Percentiles rank a stretch among this genome's conserved stretches.
phyloP scores from a whole-genome alignment of 2,797 vertebrate species.

The Ctenopoma kingsleyae region DNA sequence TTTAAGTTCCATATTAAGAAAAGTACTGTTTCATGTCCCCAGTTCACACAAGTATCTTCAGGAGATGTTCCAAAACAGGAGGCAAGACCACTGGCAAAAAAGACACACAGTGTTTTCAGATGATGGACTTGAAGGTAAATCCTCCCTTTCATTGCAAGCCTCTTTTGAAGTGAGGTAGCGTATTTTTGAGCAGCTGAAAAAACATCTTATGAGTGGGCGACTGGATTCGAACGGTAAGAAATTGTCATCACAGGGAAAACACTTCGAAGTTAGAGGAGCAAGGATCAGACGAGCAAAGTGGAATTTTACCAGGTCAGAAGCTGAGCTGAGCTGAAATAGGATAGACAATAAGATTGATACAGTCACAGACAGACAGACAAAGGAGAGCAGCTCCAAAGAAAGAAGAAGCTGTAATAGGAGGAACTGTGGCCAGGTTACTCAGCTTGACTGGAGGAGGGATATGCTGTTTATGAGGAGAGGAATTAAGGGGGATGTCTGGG shows the following conservation, averaged over 20 bases:
- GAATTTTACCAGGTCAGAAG: slow-evolving; percentile 78
- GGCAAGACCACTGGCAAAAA: slow-evolving; percentile 38
- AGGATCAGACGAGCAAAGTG: slow-evolving; percentile 49
- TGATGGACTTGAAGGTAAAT: slow-evolving; percentile 46
- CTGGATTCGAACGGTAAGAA: slow-evolving; percentile 72
- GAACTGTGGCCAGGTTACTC: slow-evolving; percentile 16
- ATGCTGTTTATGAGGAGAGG: slow-evolving; percentile 46
- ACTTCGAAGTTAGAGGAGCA: slow-evolving; percentile 52
- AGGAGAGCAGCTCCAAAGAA: slow-evolving; percentile 3
- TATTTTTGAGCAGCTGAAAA: slow-evolving; percentile 78
- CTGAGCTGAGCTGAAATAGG: slow-evolving; percentile 38
- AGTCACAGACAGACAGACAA: slow-evolving; percentile 34
- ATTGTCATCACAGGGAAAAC: slow-evolving; percentile 63
- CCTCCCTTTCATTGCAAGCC: slow-evolving; percentile 27
- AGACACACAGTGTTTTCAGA: slow-evolving; percentile 54
- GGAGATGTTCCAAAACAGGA: slow-evolving; percentile 46
- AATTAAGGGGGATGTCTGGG: slow-evolving; percentile 40
- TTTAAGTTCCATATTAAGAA: no score
- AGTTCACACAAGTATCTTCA: slow-evolving; percentile 28
- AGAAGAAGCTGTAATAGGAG: slow-evolving; percentile 6
- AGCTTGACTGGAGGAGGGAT: slow-evolving; percentile 25
- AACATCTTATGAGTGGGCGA: slow-evolving; percentile 78
- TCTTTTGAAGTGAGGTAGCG: slow-evolving; percentile 68
- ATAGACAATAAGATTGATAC: slow-evolving; percentile 46
- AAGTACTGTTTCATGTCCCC: slow-evolving; percentile 27